A percentile compares a stretch with the other conserved stretches of the same genome.
These are phyloP conservation scores for Columba guinea DNA, from an alignment of 2,797 vertebrate species.

Conservation along the genomic window DNA sequence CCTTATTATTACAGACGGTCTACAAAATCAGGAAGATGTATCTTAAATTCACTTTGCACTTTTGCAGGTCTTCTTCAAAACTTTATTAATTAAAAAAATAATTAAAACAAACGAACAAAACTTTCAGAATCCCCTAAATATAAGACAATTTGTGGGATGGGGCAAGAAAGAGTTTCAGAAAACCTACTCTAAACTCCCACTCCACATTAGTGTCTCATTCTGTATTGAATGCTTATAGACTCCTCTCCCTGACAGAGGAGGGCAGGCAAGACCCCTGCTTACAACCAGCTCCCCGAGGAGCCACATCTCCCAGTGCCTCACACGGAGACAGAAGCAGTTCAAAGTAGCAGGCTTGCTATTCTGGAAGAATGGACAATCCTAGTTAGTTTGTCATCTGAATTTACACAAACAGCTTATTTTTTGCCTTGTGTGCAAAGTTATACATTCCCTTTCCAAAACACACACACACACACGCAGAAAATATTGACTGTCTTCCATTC, in stretches of 20 bases:
- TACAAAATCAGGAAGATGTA: background rate
- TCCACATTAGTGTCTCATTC: background rate
- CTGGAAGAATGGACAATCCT: background rate
- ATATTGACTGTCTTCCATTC: background rate
- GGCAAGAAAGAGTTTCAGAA: background rate
- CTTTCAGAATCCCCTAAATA: background rate
- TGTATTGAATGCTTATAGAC: background rate
- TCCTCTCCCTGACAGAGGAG: background rate
- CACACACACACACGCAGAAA: background rate
- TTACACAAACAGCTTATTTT: background rate
- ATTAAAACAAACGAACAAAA: background rate
- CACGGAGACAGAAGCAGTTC: background rate
- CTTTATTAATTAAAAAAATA: background rate
- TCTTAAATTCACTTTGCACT: background rate
- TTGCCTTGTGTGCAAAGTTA: background rate
- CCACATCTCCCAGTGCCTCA: background rate
- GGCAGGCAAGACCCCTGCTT: background rate
- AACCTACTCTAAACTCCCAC: background rate
- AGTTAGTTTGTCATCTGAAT: background rate
- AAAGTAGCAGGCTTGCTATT: background rate
- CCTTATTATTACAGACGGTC: background rate
- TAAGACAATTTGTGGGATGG: background rate
- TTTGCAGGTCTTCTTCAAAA: background rate
- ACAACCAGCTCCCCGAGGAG: background rate
- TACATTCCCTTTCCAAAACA: background rate